Base-by-base conservation (phyloP, 2,888 invertebrate genomes). In the Chorisops tibialis region DNA sequence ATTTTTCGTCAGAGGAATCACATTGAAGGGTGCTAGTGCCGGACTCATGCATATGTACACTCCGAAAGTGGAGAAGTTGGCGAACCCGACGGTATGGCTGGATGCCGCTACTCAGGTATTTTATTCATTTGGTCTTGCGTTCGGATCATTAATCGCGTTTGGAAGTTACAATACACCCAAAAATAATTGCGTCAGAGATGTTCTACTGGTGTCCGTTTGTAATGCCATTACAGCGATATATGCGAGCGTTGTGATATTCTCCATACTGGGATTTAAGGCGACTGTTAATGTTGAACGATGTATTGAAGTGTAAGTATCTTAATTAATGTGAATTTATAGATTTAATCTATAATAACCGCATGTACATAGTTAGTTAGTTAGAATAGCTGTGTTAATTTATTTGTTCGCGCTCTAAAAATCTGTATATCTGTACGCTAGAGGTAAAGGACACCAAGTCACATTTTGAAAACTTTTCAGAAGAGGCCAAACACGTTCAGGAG, bases 91-190 rank as follows among this genome's bases (percentile, higher is more conserved):
- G 4, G 95, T 96, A 0, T 96, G 96, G 96, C 80, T 96, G 70
- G 96, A 96, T 74, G 96, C 96, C 2, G 96, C 96, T 1, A 96
- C 96, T 0, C 96, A 96, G 81, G 96, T 96, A 2, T 96, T 96
- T 81, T 96, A 96, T 79, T 95, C 95, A 1, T 93, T 94, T 76
- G 96, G 96, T 2, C 81, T 96, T 63, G 96, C 95, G 5, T 96
- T 96, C 77, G 96, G 96, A 2, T 96, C 95, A 1, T 82, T 96
- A 63, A 95, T 96, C 71, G 95, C 96, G 1, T 96, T 96, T 77
- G 95, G 96, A 59, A 94, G 94, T 68, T 96, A 96, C 81, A 96
- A 96, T 77, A 89, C 93, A 0, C 90, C 92, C 2, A 90, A 94
- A 76, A 96, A 96, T 81, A 93, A 96, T 81, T 95, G 94, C 77